Conservation (phyloP, 2,797 vertebrate genomes). For the Clamator glandarius region DNA sequence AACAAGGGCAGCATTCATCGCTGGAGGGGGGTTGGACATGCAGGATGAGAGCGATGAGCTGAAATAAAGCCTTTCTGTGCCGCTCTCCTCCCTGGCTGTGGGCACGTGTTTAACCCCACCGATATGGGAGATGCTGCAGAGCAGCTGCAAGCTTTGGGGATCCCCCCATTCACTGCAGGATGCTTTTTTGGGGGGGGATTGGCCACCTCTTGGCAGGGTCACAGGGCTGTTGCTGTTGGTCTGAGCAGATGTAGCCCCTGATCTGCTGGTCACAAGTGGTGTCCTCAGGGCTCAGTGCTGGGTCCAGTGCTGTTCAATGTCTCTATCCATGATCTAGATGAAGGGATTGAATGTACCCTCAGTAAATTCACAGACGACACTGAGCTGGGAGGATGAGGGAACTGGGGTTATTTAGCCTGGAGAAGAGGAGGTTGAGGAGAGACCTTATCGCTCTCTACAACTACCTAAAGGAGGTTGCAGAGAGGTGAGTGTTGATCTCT, state of each 20-base stretch:
- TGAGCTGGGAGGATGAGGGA: too few relatives aligned
- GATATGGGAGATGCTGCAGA: fast-evolving
- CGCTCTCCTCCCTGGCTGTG: fast-evolving
- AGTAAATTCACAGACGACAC: too few relatives aligned
- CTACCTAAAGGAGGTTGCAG: too few relatives aligned
- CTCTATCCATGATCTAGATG: too few relatives aligned
- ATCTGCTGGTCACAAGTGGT: too few relatives aligned
- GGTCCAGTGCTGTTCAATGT: too few relatives aligned
- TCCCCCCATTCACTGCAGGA: fast-evolving
- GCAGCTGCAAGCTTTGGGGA: fast-evolving
- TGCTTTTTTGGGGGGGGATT: fast-evolving
- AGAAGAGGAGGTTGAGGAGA: too few relatives aligned
- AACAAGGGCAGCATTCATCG: background rate
- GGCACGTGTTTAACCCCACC: background rate
- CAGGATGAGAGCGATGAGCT: fast-evolving
- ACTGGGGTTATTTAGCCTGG: too few relatives aligned
- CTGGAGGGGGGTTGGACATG: fast-evolving
- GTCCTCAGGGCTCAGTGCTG: too few relatives aligned
- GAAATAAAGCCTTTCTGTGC: slow-evolving; percentile 49
- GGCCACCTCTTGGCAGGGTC: background rate
- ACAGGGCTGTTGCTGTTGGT: fast-evolving
- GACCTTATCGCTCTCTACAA: too few relatives aligned
- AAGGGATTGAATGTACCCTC: too few relatives aligned
- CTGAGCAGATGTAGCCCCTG: background rate
- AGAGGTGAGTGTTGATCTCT: too few relatives aligned